These are phyloP conservation scores for Pyrrhosoma nymphula DNA, from an alignment of 2,888 invertebrate genomes.

Conservation along the genomic window DNA sequence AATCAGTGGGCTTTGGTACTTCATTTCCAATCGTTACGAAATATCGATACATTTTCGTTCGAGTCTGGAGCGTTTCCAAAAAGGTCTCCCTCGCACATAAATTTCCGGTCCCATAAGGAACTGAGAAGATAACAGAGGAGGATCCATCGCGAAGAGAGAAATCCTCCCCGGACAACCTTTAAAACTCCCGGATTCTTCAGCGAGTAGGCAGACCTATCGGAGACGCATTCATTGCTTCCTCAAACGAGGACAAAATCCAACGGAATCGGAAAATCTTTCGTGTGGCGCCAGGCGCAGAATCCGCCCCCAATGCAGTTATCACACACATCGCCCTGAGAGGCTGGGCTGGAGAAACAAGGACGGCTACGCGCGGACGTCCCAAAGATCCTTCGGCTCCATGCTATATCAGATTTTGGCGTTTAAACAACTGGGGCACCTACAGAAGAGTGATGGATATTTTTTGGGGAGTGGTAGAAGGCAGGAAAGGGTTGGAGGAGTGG, in stretches of 20 bases:
- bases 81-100: not conserved
- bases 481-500: not conserved
- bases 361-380: too few relatives aligned
- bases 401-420: conserved; percentile 42
- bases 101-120: not conserved
- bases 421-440: conserved; percentile 41
- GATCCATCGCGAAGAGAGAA: too few relatives aligned
- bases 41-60: not conserved
- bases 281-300: too few relatives aligned
- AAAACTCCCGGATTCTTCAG: too few relatives aligned
- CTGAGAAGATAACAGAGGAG: too few relatives aligned
- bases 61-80: not conserved
- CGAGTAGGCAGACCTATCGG: too few relatives aligned
- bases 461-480: not conserved
- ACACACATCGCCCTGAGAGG: not conserved
- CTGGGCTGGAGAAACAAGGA: not conserved
- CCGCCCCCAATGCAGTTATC: too few relatives aligned
- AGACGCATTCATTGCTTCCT: too few relatives aligned
- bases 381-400: not conserved
- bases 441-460: not conserved
- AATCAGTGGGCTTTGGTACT: too few relatives aligned
- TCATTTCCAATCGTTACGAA: not conserved
- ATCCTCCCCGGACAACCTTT: too few relatives aligned
- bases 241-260: too few relatives aligned
- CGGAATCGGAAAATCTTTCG: too few relatives aligned